Base-by-base conservation (phyloP, 2,888 invertebrate species). In the Caenorhabditis plicata region DNA sequence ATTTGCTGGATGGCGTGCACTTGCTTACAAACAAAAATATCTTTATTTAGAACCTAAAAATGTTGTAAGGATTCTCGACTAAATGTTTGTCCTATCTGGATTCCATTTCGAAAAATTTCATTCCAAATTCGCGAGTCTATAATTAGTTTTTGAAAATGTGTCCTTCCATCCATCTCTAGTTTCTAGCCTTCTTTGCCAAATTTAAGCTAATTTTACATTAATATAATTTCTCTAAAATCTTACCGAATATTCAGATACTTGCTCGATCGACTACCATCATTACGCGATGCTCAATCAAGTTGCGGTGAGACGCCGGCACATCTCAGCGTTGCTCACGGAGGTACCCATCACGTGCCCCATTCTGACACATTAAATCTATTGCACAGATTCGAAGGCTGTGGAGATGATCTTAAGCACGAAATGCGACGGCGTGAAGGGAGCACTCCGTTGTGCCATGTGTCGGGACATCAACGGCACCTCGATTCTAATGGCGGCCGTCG, bases 391-490 rank as follows among this genome's bases (percentile, higher is more conserved):
- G 50, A 46, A 44, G 9, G 47, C 60, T n/a, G 32, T 64, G 1
- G 64, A 68, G 33, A 20, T 64, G 27, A 31, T 68, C n/a, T 44
- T 68, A 23, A 62, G 61, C 1, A 64, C 9, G 25, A 42, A 39
- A 11, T 4, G 22, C 17, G 38, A 38, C 9, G 15, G 7, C 9
- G 15, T 9, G 15, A 9, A 33, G 35, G 15, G 15, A 33, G 15
- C 8, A 25, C 3, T 23, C 5, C 2, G 19, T 39, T 39, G n/a
- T 39, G 17, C 3, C 32, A 33, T 46, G 35, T 38, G 45, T 20
- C 62, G 67, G 19, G 75, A 76, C 51, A 27, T 70, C 23, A 75
- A 75, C 47, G 76, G 76, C 11, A 74, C 76, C 1, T 71, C 73
- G 0, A 54, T 71, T 5, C 54, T 78, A 19, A 77, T 78, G 75